Evolutionary conservation across 2,888 invertebrate genomes (phyloP), one percentile per base, ranked within the genome.

Genomic region (Stegophylla sp.): DNA sequence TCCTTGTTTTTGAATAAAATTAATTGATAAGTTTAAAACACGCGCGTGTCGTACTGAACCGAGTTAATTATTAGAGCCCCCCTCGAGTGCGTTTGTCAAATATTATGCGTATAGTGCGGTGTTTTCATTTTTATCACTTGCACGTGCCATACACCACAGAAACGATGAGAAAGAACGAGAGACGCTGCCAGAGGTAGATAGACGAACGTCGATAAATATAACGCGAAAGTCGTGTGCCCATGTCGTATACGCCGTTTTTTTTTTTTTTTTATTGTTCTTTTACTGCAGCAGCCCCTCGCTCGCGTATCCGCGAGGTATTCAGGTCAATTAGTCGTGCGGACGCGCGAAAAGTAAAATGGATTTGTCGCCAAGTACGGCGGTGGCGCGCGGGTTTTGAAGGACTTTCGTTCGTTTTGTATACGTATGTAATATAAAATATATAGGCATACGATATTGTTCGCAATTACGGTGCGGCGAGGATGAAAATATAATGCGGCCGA

Each of bases 341-440:
- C 51, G 63, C 74, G 74, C 26, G 20, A 69, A 77, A 77, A 77
- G 77, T 77, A 69, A 67, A 77, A 77, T 41, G 53, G n/a, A 76
- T 51, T 74, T 17, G 51, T 75, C 74, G 63, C 74, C 74, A 74
- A 63, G 61, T 63, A 66, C 26, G 76, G 63, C 48, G 48, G n/a
- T n/a, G 41, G 76, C 26, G 23, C 41, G 76, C 26, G 17, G 20
- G 59, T 77, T 69, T 67, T 67, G 53, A 34, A 56, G 28, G 23
- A 67, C 67, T 77, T 59, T 77, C 67, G 66, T 77, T 77, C 20
- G 67, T 69, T 45, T 53, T 23, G 23, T 66, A 17, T 56, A 28
- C 17, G 17, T 61, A 61, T 41, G 3, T 48, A 26, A n/a, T n/a
- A n/a, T n/a, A n/a, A n/a, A 12, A 26, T 43, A n/a, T 69, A 28